A percentile compares a stretch with the other conserved stretches of the same genome.
phyloP scores from a whole-genome alignment of 2,888 invertebrate species.

The Chelonus formosanus region DNA sequence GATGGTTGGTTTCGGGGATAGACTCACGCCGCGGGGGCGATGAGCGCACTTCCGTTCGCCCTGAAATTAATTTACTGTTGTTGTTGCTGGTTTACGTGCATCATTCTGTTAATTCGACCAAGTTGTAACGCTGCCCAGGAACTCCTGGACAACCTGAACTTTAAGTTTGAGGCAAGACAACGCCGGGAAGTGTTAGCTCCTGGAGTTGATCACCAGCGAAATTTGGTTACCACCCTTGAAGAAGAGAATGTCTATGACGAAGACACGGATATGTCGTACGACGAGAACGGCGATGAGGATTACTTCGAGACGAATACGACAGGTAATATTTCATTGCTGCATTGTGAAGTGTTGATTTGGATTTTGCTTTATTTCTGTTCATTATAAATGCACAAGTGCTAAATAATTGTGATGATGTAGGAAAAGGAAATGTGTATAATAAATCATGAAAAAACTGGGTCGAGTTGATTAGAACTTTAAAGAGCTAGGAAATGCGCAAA shows the following conservation, averaged over 20 bases:
- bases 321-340: constrained; percentile 50
- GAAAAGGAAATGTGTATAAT: too few relatives aligned
- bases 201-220: constrained; percentile 27
- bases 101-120: constrained; percentile 53
- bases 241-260: constrained; percentile 40
- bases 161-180: constrained; percentile 36
- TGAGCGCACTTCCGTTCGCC: constrained; percentile 63
- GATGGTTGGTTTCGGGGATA: constrained; percentile 64
- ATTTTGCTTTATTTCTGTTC: too few relatives aligned
- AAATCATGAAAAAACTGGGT: too few relatives aligned
- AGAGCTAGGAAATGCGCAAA: too few relatives aligned
- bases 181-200: constrained; percentile 45
- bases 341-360: too few relatives aligned
- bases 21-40: constrained; percentile 65
- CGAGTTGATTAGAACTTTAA: too few relatives aligned
- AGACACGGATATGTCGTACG: constrained; percentile 43
- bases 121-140: constrained; percentile 12
- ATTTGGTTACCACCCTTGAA: constrained; percentile 32
- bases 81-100: constrained; percentile 60
- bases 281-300: constrained; percentile 61
- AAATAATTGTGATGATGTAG: too few relatives aligned
- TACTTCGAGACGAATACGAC: constrained; percentile 62
- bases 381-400: too few relatives aligned
- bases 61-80: constrained; percentile 60
- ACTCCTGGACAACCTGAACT: too few relatives aligned